A percentile compares a stretch with the other conserved stretches of the same genome.
These are phyloP conservation scores for Oceanites oceanicus DNA, from an alignment of 2,113 vertebrate genomes.

Conservation along the genomic window DNA sequence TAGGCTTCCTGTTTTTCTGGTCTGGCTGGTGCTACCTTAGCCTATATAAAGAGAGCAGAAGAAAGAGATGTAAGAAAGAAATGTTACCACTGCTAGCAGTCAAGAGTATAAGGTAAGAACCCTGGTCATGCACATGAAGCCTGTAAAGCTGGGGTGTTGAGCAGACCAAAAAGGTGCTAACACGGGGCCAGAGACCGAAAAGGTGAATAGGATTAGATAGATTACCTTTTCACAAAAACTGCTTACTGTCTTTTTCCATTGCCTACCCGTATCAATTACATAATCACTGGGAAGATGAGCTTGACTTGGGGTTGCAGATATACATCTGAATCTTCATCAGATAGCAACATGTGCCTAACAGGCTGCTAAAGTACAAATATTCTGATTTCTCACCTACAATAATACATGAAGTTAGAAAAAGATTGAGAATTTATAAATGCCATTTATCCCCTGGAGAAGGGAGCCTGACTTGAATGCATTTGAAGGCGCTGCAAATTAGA, in stretches of 20 bases:
- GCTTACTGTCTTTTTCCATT: background rate
- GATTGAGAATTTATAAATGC: background rate
- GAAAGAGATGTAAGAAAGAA: background rate
- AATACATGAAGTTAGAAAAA: background rate
- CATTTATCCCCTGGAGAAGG: background rate
- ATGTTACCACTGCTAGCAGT: background rate
- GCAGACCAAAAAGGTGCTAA: background rate
- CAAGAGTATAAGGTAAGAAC: background rate
- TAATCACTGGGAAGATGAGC: background rate
- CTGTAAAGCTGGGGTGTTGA: background rate
- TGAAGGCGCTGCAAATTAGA: background rate
- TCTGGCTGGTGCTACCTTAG: background rate
- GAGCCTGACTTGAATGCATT: background rate
- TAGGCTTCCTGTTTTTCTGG: background rate
- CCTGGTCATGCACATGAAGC: fast-evolving
- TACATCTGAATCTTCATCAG: background rate
- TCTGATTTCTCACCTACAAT: background rate
- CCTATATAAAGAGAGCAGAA: background rate
- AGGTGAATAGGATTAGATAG: background rate
- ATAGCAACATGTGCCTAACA: background rate
- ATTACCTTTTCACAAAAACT: background rate
- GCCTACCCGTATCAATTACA: background rate
- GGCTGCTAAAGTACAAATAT: background rate
- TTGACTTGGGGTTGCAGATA: background rate
- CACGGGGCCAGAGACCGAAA: background rate